These are phyloP conservation scores for Capitulum mitella DNA, from an alignment of 2,888 invertebrate species.

Conservation along the genomic window DNA sequence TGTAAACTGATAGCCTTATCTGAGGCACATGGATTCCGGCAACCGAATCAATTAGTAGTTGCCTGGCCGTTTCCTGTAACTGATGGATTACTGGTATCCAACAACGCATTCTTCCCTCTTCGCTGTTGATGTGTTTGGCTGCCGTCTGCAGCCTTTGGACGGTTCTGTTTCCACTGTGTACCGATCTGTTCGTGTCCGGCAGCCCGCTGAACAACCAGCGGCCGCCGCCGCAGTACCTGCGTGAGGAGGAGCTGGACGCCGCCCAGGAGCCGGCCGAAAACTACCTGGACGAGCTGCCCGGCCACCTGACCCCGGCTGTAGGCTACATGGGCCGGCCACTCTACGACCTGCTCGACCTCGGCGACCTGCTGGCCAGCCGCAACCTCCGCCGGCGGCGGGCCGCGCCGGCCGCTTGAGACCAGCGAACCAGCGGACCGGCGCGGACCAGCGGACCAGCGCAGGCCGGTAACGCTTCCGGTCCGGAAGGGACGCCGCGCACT, in stretches of 20 bases:
- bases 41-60: no score
- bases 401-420: not conserved
- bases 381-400: not conserved
- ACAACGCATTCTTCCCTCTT: no score
- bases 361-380: not conserved
- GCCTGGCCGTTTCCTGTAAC: no score
- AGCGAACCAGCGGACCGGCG: not conserved
- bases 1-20: no score
- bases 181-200: not conserved
- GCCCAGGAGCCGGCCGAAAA: not conserved
- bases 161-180: no score
- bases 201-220: conserved; percentile 12
- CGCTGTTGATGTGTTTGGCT: no score
- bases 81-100: no score
- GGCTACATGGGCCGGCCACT: not conserved
- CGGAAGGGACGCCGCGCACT: not conserved
- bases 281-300: conserved; percentile 16
- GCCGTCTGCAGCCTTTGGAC: no score
- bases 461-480: not conserved
- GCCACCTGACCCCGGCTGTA: not conserved
- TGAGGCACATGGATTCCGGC: no score
- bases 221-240: conserved; percentile 19
- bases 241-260: conserved; percentile 1
- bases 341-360: conserved; percentile 14
- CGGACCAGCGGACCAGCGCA: not conserved